These are phyloP conservation scores for Pangasius sanitwongsei DNA, from an alignment of 2,797 vertebrate genomes.

Conservation along the genomic window DNA sequence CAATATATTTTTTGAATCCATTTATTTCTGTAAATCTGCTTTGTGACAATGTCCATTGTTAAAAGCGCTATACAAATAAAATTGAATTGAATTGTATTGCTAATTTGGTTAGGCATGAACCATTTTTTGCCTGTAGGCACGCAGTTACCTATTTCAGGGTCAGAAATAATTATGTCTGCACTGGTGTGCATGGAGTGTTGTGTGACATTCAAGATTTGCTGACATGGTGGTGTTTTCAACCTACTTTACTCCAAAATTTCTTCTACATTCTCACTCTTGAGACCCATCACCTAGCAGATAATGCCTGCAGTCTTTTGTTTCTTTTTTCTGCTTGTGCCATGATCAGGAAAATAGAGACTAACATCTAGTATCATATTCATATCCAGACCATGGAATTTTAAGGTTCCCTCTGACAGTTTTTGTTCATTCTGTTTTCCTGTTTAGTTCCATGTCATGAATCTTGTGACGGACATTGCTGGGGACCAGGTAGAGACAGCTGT, in stretches of 20 bases:
- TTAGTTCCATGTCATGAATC: slow-evolving; percentile 80
- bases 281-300: not conserved
- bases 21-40: too few relatives aligned
- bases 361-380: not conserved
- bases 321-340: not conserved
- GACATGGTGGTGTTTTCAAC: not conserved
- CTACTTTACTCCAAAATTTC: not conserved
- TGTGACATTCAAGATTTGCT: not conserved
- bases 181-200: not conserved
- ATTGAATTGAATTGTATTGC: not conserved
- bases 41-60: too few relatives aligned
- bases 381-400: not conserved
- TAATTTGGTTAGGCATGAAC: not conserved
- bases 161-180: not conserved
- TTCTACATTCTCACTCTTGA: not conserved
- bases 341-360: not conserved
- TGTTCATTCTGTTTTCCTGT: slow-evolving; percentile 24
- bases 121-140: not conserved
- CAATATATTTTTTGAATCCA: too few relatives aligned
- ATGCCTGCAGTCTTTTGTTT: not conserved
- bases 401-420: not conserved
- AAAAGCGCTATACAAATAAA: too few relatives aligned
- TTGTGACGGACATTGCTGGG: slow-evolving; percentile 86
- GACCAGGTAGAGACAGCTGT: slow-evolving; percentile 80
- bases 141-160: not conserved